These are phyloP conservation scores for Elachura formosa DNA, from an alignment of 2,113 vertebrate genomes.

Conservation along the genomic window DNA sequence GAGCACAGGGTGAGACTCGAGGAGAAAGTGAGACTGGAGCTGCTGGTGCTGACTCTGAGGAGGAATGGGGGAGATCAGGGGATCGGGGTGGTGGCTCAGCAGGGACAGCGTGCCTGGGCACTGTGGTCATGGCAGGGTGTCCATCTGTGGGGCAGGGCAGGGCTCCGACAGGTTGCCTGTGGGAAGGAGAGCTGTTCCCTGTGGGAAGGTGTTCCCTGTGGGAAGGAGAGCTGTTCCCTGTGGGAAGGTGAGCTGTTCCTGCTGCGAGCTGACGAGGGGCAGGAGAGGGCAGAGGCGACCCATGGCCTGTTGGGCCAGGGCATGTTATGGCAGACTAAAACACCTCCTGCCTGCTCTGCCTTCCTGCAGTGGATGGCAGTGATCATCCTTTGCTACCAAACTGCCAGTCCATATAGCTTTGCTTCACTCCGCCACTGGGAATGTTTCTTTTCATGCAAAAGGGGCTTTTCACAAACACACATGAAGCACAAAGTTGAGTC, in stretches of 20 bases:
- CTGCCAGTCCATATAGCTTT: accelerated
- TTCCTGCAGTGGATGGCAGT: accelerated
- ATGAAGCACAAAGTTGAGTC: accelerated
- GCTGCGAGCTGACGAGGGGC: accelerated
- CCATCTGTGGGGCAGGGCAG: neutral
- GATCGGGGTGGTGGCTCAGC: neutral
- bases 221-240: neutral
- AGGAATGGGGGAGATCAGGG: neutral
- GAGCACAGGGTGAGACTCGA: accelerated
- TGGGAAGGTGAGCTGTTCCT: neutral
- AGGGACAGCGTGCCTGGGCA: neutral
- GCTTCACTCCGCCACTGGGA: neutral
- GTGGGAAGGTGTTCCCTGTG: neutral
- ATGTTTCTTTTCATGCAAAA: neutral
- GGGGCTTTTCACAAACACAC: neutral
- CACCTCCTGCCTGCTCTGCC: neutral
- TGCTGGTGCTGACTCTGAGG: accelerated
- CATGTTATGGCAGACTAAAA: neutral
- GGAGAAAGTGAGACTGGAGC: neutral
- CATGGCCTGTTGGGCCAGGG: accelerated
- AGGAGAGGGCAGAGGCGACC: neutral
- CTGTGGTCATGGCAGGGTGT: neutral
- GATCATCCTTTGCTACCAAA: neutral
- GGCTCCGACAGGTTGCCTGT: accelerated
- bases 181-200: neutral